These are phyloP conservation scores for Drosophila paulistorum DNA, from an alignment of 1,140 invertebrate genomes.

Conservation along the genomic window DNA sequence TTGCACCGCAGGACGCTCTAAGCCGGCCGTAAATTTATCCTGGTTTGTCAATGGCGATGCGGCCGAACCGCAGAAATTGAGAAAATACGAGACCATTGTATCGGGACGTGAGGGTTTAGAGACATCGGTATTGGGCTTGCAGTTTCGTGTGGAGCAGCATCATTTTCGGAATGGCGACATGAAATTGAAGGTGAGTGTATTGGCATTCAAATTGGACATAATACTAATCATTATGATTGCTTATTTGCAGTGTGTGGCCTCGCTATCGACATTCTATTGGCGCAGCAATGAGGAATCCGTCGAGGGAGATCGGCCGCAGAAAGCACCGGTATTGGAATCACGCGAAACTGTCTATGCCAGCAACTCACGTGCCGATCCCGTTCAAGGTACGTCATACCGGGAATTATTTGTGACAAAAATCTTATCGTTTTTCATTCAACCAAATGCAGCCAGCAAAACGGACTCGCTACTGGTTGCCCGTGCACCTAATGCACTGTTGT, in stretches of 20 bases:
- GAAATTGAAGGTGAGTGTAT: slow-evolving; percentile 85
- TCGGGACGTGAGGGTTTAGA: slow-evolving; percentile 86
- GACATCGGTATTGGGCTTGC: slow-evolving; percentile 86
- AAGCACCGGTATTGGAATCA: slow-evolving; percentile 86
- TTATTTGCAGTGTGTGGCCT: slow-evolving; percentile 86
- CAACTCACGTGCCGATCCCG: slow-evolving; percentile 85
- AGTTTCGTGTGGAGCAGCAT: slow-evolving; percentile 86
- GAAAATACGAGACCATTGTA: slow-evolving; percentile 84
- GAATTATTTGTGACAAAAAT: slow-evolving; percentile 83
- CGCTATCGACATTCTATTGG: slow-evolving; percentile 88
- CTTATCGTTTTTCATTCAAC: slow-evolving; percentile 83
- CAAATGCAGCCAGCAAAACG: slow-evolving; percentile 82
- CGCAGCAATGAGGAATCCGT: slow-evolving; percentile 89
- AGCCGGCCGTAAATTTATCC: slow-evolving; percentile 87
- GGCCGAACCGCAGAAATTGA: slow-evolving; percentile 84
- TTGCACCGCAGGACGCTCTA: slow-evolving; percentile 88
- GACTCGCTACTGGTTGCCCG: slow-evolving; percentile 59
- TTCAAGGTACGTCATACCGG: slow-evolving; percentile 85
- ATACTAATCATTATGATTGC: background rate
- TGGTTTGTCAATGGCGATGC: slow-evolving; percentile 90
- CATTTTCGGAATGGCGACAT: slow-evolving; percentile 89
- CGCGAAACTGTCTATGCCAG: slow-evolving; percentile 84
- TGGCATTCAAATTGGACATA: background rate
- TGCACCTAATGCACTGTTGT: slow-evolving; percentile 56
- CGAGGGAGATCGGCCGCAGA: slow-evolving; percentile 86